Conservation (phyloP, 2,888 invertebrate genomes). For the Aporophyla lueneburgensis region DNA sequence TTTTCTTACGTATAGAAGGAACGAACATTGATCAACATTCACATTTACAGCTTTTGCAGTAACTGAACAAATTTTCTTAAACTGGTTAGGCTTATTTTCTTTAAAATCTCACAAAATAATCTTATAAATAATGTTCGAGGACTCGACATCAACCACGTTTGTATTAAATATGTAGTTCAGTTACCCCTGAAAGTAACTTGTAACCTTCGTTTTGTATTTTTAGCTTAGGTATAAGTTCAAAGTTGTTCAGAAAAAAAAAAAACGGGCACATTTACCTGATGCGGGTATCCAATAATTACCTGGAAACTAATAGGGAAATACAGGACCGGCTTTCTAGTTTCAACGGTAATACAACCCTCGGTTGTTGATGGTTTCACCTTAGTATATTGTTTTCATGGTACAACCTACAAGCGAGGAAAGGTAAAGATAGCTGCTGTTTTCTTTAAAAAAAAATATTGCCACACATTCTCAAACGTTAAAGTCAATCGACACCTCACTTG, state of each 20-base stretch:
- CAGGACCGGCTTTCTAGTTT: neutral
- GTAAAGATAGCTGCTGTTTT: neutral
- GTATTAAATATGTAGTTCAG: too few relatives aligned
- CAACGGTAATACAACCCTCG: neutral
- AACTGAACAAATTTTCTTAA: too few relatives aligned
- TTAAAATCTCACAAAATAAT: neutral
- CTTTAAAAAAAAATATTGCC: neutral
- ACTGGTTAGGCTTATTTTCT: neutral
- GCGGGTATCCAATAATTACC: constrained; percentile 10
- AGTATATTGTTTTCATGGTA: neutral
- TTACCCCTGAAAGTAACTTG: neutral
- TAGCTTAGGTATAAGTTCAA: neutral
- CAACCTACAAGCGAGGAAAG: neutral
- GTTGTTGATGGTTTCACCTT: neutral
- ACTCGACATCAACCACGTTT: neutral
- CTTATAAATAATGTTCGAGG: neutral
- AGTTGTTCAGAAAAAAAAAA: neutral
- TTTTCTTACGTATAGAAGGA: neutral
- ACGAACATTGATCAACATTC: neutral
- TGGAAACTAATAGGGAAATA: constrained; percentile 2
- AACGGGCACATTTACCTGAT: neutral
- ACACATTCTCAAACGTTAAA: neutral
- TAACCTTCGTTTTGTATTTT: neutral
- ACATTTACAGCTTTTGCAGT: neutral
- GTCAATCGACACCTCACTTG: neutral